Conservation (phyloP, 2,888 invertebrate species). For the Scaptomyza caliginosa region DNA sequence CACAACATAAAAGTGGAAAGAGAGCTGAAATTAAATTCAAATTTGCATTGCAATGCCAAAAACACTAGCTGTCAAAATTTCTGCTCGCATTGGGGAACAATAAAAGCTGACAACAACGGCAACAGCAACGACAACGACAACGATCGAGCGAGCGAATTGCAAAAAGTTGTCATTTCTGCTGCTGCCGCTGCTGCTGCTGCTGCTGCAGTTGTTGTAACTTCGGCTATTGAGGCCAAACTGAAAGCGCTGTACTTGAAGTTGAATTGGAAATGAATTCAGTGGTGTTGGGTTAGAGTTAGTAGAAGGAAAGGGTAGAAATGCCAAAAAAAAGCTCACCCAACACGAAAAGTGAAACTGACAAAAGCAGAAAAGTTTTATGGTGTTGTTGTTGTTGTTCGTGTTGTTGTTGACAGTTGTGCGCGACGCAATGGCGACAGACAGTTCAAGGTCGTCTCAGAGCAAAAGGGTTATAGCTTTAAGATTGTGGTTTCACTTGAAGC, state of each 20-base stretch:
- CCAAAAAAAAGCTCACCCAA: conserved; percentile 20
- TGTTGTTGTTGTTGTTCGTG: conserved; percentile 13
- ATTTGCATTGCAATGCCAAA: background rate
- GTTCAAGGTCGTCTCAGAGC: conserved; percentile 60
- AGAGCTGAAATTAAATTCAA: conserved; percentile 3
- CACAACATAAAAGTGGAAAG: background rate
- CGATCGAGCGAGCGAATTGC: conserved; percentile 15
- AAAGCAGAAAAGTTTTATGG: conserved; percentile 52
- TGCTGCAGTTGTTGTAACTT: conserved; percentile 20
- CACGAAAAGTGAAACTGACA: conserved; percentile 69
- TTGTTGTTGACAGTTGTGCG: conserved; percentile 43
- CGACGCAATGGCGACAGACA: conserved; percentile 62
- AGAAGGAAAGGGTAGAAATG: background rate
- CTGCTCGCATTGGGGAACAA: conserved; percentile 19
- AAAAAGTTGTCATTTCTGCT: conserved; percentile 36
- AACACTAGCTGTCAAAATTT: conserved; percentile 4
- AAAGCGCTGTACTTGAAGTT: conserved; percentile 49
- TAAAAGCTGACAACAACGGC: conserved; percentile 25
- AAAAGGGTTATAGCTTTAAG: conserved; percentile 10
- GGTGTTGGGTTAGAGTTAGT: background rate
- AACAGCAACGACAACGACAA: conserved; percentile 18
- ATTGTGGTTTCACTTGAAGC: conserved; percentile 1
- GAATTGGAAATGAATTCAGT: conserved; percentile 32
- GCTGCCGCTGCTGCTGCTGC: background rate
- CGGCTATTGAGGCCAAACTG: background rate